Evolutionary conservation across 2,888 invertebrate genomes (phyloP).

Genomic region (Apamea epomidion): DNA sequence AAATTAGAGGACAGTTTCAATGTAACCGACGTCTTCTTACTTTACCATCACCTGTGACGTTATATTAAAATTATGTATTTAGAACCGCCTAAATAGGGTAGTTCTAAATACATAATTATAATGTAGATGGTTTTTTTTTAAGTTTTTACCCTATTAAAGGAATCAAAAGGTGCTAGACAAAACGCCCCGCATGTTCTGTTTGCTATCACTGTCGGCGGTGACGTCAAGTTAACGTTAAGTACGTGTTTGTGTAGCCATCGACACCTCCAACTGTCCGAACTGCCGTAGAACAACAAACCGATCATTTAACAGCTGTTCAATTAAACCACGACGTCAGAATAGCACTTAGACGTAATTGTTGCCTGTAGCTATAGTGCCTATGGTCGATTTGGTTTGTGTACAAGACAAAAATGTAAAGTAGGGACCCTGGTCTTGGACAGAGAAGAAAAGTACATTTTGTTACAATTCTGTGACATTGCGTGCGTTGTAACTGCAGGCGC

Average conservation of each 20-base stretch:
- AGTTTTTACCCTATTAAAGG: not conserved
- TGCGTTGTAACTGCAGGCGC: constrained; percentile 25
- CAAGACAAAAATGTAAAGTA: not conserved
- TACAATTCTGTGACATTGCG: constrained; percentile 35
- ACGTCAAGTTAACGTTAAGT: constrained; percentile 33
- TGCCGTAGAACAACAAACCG: constrained; percentile 14
- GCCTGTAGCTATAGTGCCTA: not conserved
- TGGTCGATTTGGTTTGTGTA: not conserved
- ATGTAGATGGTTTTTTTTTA: not conserved
- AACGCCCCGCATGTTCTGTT: constrained; percentile 2
- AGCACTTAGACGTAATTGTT: not conserved
- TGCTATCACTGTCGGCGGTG: constrained; percentile 24
- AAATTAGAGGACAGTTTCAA: not conserved
- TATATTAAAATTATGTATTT: too few relatives aligned
- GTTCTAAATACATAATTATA: constrained; percentile 5
- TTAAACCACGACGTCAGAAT: constrained; percentile 25
- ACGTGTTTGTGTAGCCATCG: constrained; percentile 21
- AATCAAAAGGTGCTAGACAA: not conserved
- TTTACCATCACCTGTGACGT: too few relatives aligned
- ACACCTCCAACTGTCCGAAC: not conserved
- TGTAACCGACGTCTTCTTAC: not conserved
- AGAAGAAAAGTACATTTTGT: not conserved
- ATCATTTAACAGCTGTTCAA: constrained; percentile 30
- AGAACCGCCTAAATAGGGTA: not conserved
- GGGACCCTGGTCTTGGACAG: not conserved